Conservation (phyloP, 2,113 vertebrate species). For the Steatornis caripensis region DNA sequence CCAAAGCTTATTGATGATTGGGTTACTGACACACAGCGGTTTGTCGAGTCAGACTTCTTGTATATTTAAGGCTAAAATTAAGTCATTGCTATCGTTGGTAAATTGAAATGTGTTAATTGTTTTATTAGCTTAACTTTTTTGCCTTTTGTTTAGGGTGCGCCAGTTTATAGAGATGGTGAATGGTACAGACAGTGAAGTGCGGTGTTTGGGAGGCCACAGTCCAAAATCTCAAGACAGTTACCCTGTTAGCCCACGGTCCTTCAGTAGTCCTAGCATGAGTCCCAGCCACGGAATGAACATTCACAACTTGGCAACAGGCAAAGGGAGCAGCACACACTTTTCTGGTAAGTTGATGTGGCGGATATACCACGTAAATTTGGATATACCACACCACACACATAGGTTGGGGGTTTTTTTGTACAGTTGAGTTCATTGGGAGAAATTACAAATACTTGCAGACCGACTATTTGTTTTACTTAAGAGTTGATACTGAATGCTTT, state of each 20-base stretch:
- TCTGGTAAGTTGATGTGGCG: slow-evolving; percentile 71
- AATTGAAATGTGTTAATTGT: not conserved
- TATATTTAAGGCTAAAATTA: not conserved
- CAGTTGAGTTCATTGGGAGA: no score
- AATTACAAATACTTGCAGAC: not conserved
- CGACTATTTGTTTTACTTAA: not conserved
- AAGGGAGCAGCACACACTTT: slow-evolving; percentile 85
- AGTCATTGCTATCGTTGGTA: not conserved
- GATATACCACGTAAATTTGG: not conserved
- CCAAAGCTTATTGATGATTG: not conserved
- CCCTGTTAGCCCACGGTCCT: slow-evolving; percentile 88
- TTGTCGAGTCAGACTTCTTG: not conserved
- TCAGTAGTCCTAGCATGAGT: slow-evolving; percentile 89
- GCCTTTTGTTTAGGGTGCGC: slow-evolving; percentile 84
- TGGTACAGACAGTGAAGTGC: slow-evolving; percentile 96
- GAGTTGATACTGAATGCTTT: not conserved
- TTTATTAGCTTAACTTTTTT: slow-evolving; percentile 33
- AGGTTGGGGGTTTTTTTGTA: no score
- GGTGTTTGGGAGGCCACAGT: slow-evolving; percentile 94
- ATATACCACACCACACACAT: no score
- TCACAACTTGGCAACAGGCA: slow-evolving; percentile 77
- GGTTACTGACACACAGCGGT: slow-evolving; percentile 1
- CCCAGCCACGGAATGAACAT: slow-evolving; percentile 80
- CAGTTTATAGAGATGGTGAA: slow-evolving; percentile 99
- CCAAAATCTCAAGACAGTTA: slow-evolving; percentile 98